phyloP scores from a whole-genome alignment of 2,888 invertebrate species.

The Scaptomyza polygonia region DNA sequence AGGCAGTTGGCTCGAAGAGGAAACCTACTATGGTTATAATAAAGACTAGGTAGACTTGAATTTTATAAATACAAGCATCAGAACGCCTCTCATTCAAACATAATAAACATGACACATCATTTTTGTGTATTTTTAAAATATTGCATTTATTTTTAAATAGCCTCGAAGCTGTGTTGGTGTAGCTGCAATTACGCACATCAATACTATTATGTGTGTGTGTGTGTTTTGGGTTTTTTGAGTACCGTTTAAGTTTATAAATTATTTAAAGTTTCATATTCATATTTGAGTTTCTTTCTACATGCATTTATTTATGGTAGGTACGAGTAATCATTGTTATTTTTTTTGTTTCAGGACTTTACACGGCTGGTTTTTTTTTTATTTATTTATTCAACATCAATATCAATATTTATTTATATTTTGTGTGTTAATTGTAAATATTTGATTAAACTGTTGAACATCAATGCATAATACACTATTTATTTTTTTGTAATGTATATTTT shows the following conservation, averaged over 20 bases:
- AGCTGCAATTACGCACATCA: constrained; percentile 66
- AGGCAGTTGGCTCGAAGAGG: constrained; percentile 45
- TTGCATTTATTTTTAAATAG: constrained; percentile 77
- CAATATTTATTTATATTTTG: constrained; percentile 59
- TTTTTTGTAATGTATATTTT: constrained; percentile 15
- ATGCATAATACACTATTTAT: constrained; percentile 54
- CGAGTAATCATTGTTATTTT: constrained; percentile 47
- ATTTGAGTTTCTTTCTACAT: constrained; percentile 61
- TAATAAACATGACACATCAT: background rate
- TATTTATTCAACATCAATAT: constrained; percentile 64
- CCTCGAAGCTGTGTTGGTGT: constrained; percentile 75
- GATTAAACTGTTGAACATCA: constrained; percentile 68
- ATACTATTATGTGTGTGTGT: constrained; percentile 31
- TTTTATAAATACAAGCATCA: background rate
- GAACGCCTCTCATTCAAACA: background rate
- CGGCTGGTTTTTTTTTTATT: constrained; percentile 41
- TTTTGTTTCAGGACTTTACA: constrained; percentile 66
- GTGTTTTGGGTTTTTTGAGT: constrained; percentile 25
- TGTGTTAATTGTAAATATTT: constrained; percentile 60
- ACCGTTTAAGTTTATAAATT: constrained; percentile 54
- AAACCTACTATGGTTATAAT: constrained; percentile 14
- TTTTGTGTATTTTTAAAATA: constrained; percentile 70
- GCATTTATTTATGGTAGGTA: constrained; percentile 59
- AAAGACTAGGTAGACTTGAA: background rate
- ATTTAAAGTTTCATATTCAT: constrained; percentile 56